phyloP scores from a whole-genome alignment of 2,797 vertebrate species.

The Characodon lateralis region DNA sequence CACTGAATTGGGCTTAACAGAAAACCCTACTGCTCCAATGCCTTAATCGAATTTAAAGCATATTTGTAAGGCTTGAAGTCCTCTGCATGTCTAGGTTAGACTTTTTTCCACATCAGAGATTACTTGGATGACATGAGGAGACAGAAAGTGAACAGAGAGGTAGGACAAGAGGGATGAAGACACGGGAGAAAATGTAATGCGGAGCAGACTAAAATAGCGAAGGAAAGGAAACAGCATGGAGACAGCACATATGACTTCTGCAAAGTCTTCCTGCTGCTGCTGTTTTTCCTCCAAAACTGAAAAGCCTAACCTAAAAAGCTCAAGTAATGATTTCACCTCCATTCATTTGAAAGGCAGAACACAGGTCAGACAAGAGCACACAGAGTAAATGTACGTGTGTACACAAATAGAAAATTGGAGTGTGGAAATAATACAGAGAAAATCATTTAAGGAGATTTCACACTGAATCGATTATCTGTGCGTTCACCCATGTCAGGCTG shows the following conservation, averaged over 20 bases:
- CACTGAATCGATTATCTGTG: slow-evolving; percentile 64
- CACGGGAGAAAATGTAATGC: slow-evolving; percentile 38
- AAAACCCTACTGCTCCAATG: slow-evolving; percentile 41
- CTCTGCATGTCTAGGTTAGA: slow-evolving; percentile 56
- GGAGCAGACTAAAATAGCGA: slow-evolving; percentile 25
- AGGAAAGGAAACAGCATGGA: slow-evolving; percentile 34
- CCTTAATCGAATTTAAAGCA: slow-evolving; percentile 71
- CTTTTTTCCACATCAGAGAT: slow-evolving; percentile 24
- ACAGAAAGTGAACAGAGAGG: slow-evolving; percentile 45
- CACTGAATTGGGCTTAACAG: slow-evolving; percentile 61
- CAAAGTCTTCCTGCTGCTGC: slow-evolving; percentile 16
- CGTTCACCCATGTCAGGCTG: slow-evolving; percentile 35
- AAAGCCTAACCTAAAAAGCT: slow-evolving; percentile 40
- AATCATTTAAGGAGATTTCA: slow-evolving; percentile 53
- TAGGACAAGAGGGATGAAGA: slow-evolving; percentile 42
- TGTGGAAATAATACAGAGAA: slow-evolving; percentile 36
- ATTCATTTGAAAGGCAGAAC: slow-evolving; percentile 41
- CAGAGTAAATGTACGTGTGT: slow-evolving; percentile 10
- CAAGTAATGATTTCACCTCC: slow-evolving; percentile 46
- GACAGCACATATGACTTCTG: slow-evolving; percentile 34
- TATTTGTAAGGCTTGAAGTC: slow-evolving; percentile 69
- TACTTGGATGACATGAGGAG: slow-evolving; percentile 53
- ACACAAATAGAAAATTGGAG: slow-evolving; percentile 25
- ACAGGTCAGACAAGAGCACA: slow-evolving; percentile 32
- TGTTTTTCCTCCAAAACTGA: slow-evolving; percentile 21